These are phyloP conservation scores for Zootoca vivipara DNA, from an alignment of 2,113 vertebrate genomes.

Conservation along the genomic window DNA sequence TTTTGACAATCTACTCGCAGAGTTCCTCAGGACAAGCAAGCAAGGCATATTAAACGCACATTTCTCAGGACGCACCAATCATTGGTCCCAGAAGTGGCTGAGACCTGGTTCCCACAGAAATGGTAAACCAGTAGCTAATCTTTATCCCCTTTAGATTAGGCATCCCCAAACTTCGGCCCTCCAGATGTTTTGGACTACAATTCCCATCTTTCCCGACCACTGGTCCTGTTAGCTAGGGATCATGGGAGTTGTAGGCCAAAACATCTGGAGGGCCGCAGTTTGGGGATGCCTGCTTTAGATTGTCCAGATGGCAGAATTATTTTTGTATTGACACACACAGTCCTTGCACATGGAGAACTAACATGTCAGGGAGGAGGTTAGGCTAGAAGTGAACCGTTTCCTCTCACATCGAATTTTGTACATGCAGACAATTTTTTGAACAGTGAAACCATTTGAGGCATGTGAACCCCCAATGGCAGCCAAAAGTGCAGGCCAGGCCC, in stretches of 20 bases:
- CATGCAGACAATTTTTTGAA: not conserved
- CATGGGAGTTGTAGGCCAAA: no score
- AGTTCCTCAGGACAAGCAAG: not conserved
- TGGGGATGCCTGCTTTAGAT: no score
- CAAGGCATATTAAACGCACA: not conserved
- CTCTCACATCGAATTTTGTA: not conserved
- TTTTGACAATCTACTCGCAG: not conserved
- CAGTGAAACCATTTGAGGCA: not conserved
- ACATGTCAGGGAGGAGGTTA: no score
- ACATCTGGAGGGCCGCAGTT: no score
- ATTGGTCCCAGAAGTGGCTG: no score
- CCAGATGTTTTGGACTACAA: no score
- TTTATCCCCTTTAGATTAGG: not conserved
- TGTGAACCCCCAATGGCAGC: no score
- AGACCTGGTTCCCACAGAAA: not conserved
- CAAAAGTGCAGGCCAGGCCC: not conserved
- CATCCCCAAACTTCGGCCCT: no score
- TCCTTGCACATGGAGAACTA: not conserved
- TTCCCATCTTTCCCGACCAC: no score
- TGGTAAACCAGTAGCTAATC: not conserved
- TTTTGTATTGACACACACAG: not conserved
- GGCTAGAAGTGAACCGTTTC: not conserved
- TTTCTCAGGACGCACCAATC: not conserved
- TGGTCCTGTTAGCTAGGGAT: no score
- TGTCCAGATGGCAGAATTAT: not conserved